Conservation (phyloP, 2,797 vertebrate species). For the Dendrocincla tyrannina region DNA sequence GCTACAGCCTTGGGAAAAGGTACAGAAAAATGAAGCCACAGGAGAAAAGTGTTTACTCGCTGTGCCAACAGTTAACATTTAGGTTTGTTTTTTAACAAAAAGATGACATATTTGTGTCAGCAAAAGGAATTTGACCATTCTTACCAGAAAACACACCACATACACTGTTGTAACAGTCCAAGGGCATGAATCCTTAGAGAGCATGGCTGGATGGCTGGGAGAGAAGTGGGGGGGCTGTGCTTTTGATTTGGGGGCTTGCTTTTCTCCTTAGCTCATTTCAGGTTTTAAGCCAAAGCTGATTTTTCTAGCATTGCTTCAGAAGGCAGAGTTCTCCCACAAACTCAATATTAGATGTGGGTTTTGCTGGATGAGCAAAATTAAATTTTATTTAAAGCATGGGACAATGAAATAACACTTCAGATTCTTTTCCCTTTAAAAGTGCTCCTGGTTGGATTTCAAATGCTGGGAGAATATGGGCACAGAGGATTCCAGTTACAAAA, state of each 20-base stretch:
- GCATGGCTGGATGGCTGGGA: background rate
- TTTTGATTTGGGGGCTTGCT: background rate
- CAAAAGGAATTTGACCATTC: background rate
- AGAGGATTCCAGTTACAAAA: slow-evolving; percentile 6
- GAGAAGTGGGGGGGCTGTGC: background rate
- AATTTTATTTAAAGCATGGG: slow-evolving; percentile 26
- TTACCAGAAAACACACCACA: background rate
- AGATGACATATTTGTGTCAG: background rate
- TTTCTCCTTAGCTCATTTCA: background rate
- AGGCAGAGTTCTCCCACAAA: background rate
- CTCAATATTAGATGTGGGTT: background rate
- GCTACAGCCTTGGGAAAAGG: background rate
- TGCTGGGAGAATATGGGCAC: background rate
- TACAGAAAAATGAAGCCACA: background rate
- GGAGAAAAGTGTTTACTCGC: background rate
- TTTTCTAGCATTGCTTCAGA: background rate
- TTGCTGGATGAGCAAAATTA: slow-evolving; percentile 1
- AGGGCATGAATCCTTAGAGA: background rate
- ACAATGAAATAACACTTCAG: slow-evolving; percentile 36
- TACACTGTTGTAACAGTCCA: background rate
- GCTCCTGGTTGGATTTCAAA: slow-evolving; percentile 26
- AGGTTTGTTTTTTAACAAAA: too few relatives aligned
- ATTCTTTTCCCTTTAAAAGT: slow-evolving; percentile 20
- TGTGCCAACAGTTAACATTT: background rate
- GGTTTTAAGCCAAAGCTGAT: background rate